Conservation (phyloP, 1,140 invertebrate species). For the Tenebrio molitor region DNA sequence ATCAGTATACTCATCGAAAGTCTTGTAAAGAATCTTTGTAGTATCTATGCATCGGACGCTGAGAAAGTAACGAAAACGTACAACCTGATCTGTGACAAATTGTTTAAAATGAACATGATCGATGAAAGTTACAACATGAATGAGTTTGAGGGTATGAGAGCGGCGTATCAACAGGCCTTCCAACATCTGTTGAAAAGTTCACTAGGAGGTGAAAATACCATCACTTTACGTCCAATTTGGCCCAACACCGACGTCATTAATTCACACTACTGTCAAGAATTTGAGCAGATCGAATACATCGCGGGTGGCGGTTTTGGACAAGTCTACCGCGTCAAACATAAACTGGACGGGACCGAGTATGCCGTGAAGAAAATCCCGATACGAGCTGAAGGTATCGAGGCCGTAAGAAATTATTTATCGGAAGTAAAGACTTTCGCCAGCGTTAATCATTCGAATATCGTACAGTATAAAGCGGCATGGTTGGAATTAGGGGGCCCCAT, state of each 20-base stretch:
- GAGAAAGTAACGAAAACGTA: constrained; percentile 72
- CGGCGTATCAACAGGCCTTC: constrained; percentile 74
- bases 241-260: constrained; percentile 65
- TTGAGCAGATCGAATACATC: constrained; percentile 80
- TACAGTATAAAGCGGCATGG: constrained; percentile 88
- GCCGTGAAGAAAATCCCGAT: constrained; percentile 87
- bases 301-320: constrained; percentile 82
- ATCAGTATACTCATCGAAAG: constrained; percentile 75
- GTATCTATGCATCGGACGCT: constrained; percentile 72
- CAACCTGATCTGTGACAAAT: constrained; percentile 74
- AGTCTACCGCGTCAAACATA: constrained; percentile 74
- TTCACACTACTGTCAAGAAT: constrained; percentile 81
- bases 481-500: constrained; percentile 70
- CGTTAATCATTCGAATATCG: constrained; percentile 85
- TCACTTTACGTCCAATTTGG: constrained; percentile 67
- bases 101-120: constrained; percentile 76
- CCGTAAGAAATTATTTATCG: constrained; percentile 74
- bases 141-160: constrained; percentile 76
- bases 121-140: constrained; percentile 75
- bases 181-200: constrained; percentile 73
- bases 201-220: constrained; percentile 68
- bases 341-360: constrained; percentile 82
- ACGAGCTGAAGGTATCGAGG: constrained; percentile 72
- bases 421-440: constrained; percentile 86
- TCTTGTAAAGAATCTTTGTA: constrained; percentile 74